Percentiles rank a stretch among this genome's conserved stretches.
These are phyloP conservation scores for Bettongia penicillata DNA, from an alignment of 2,113 vertebrate genomes.

Conservation along the genomic window DNA sequence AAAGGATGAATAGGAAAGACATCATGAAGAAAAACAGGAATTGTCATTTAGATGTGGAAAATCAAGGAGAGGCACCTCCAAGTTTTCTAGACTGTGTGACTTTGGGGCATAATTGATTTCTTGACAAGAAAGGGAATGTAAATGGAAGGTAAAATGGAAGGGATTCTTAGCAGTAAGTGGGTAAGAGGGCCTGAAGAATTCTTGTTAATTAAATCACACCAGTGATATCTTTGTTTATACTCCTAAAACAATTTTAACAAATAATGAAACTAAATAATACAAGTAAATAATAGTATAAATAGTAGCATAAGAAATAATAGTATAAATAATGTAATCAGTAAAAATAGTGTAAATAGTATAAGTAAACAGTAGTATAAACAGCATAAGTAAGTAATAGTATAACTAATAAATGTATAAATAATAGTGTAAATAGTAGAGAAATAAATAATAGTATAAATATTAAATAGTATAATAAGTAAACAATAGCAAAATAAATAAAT, in stretches of 20 bases:
- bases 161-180: not conserved
- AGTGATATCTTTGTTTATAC: not conserved
- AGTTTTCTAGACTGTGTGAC: not conserved
- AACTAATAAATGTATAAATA: no score
- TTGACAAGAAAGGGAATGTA: not conserved
- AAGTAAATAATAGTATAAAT: no score
- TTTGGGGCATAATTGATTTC: no score
- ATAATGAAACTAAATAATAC: no score
- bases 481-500: no score
- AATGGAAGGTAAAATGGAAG: not conserved
- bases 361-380: no score
- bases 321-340: no score
- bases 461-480: no score
- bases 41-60: not conserved
- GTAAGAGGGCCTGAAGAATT: not conserved
- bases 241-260: not conserved
- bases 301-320: no score
- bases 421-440: no score
- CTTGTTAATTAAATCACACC: not conserved
- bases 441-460: no score
- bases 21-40: not conserved
- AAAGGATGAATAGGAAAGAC: not conserved
- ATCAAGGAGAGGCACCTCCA: constrained; percentile 28
- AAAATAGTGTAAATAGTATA: no score
- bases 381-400: not conserved